Evolutionary conservation across 2,113 vertebrate species (phyloP).

Genomic region (Delphinus delphis): DNA sequence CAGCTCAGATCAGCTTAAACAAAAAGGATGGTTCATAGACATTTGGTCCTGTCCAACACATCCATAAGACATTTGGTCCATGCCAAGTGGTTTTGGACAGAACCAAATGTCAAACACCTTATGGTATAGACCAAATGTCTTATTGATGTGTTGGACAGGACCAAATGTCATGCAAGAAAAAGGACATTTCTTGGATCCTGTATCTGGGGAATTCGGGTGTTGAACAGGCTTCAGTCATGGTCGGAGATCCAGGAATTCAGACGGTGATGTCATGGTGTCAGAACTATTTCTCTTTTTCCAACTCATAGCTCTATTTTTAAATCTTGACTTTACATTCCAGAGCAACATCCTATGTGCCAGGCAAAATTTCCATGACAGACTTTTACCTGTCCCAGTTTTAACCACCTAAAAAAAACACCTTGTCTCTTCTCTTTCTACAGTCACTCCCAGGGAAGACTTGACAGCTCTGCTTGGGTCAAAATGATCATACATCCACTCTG

Average conservation of each 20-base stretch:
- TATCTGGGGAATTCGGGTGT: neutral
- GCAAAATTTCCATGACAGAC: neutral
- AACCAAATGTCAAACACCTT: neutral
- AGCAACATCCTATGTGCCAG: neutral
- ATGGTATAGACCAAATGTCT: neutral
- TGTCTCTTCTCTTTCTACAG: neutral
- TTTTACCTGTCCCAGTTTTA: neutral
- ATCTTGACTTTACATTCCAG: neutral
- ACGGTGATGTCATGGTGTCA: neutral
- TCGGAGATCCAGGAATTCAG: neutral
- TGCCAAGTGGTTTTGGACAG: neutral
- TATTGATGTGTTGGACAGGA: neutral
- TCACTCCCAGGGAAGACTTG: neutral
- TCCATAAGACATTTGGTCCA: neutral
- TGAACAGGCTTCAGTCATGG: neutral
- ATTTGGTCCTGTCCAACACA: neutral
- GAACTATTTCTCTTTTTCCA: neutral
- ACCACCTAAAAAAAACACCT: neutral
- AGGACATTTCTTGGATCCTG: neutral
- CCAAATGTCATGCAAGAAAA: neutral
- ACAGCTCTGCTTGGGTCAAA: neutral
- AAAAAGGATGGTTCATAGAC: neutral
- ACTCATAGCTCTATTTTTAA: neutral
- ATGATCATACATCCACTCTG: neutral
- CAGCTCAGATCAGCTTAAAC: neutral